Conservation (phyloP, 1,140 invertebrate genomes). For the Drosophila obscura region DNA sequence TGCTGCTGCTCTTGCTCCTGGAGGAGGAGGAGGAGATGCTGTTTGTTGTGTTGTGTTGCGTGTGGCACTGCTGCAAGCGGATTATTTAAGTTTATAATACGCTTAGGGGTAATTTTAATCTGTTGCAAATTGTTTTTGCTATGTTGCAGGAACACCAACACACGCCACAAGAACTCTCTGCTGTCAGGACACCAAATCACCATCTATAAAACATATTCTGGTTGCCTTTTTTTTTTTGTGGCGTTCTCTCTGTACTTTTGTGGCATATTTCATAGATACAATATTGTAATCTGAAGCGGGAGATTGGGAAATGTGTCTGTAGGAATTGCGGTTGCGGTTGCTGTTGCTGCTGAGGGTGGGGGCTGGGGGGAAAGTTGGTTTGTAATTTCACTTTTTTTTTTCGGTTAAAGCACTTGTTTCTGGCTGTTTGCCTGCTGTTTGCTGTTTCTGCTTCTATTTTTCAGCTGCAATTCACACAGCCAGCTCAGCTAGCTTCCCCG, state of each 20-base stretch:
- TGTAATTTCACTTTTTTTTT: conserved; percentile 58
- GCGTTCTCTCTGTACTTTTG: conserved; percentile 46
- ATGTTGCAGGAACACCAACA: conserved; percentile 23
- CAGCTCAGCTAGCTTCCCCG: conserved; percentile 13
- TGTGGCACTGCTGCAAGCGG: conserved; percentile 51
- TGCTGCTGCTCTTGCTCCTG: conserved; percentile 3
- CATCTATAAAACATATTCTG: conserved; percentile 70
- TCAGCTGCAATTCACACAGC: conserved; percentile 30
- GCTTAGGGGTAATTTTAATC: conserved; percentile 83
- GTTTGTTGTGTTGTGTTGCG: conserved; percentile 15
- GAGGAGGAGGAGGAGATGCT: neutral
- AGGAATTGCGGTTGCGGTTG: conserved; percentile 7
- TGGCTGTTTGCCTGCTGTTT: neutral
- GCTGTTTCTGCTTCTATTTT: conserved; percentile 11
- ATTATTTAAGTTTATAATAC: conserved; percentile 83
- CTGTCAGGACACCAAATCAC: conserved; percentile 57
- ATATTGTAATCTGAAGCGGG: conserved; percentile 52
- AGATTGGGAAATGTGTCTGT: neutral
- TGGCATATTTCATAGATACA: conserved; percentile 75
- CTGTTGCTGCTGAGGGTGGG: neutral
- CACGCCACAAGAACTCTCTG: neutral
- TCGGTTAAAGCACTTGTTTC: conserved; percentile 2
- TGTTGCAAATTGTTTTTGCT: conserved; percentile 83
- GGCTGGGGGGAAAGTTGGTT: conserved; percentile 23
- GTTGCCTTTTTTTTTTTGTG: conserved; percentile 26